Base-by-base conservation (phyloP, 2,888 invertebrate genomes). In the Bugula neritina region DNA sequence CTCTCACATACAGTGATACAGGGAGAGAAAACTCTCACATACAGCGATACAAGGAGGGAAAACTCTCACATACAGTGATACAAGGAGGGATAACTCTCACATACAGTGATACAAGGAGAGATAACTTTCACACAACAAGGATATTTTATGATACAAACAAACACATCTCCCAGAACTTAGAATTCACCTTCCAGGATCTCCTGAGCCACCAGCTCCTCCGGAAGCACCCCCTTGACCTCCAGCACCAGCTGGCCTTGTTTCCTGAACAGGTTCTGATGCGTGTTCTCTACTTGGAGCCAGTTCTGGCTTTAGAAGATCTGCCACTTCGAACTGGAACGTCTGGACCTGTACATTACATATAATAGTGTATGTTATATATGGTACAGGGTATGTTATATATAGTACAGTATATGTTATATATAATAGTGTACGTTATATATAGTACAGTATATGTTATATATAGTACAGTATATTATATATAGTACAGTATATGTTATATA, bases 241-340 rank as follows among this genome's bases (percentile, higher is more conserved):
- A 43, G 43, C 10, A 10, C 43, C 43, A 55, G 21, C 55, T 13
- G 13, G 10, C 25, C 23, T 3, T n/a, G 21, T 27, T 27, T 63
- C 63, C 63, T 63, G 25, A 5, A 63, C 63, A 13, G 63, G 63
- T 13, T 17, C 13, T 10, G 2, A 31, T 25, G 31, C 63, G 13
- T 27, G 2, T n/a, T 63, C 5, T 63, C 63, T 63, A 34, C 63
- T 63, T 10, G 63, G 63, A 2, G 63, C 63, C 29, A 31, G 27
- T 5, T 31, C 5, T 29, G 63, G 63, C 31, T 63, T 63, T 13
- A 63, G 27, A 31, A 63, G n/a, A 63, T 63, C 63, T 25, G 63
- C 63, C 29, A 63, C 63, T 17, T 63, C 63, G 31, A 29, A 63
- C 31, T 63, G 63, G 34, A 25, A 63, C 31, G 63, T 63, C 2